A percentile compares a stretch with the other conserved stretches of the same genome.
Evolutionary conservation across 2,888 invertebrate genomes (phyloP).

Genomic region (Arge pagana): DNA sequence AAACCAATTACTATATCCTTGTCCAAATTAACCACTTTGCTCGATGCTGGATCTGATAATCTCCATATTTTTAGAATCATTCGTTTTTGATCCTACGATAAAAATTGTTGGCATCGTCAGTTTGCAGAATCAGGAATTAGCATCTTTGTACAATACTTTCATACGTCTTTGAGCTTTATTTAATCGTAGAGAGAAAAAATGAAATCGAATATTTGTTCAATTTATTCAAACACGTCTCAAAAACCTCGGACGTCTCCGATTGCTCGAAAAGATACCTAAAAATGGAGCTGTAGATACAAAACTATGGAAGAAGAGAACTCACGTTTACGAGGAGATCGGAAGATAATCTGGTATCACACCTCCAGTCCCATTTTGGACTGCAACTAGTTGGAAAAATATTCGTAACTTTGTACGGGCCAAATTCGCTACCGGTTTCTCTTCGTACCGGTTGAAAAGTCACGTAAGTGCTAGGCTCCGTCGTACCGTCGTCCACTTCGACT

Average conservation of each 20-base stretch:
- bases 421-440: constrained; percentile 28
- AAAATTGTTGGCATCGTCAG: neutral
- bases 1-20: constrained; percentile 67
- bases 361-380: constrained; percentile 64
- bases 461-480: constrained; percentile 64
- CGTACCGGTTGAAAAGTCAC: constrained; percentile 64
- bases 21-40: constrained; percentile 60
- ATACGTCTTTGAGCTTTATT: too few species aligned
- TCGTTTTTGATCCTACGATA: constrained; percentile 62
- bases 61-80: constrained; percentile 68
- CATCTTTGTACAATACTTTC: too few species aligned
- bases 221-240: neutral
- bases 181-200: too few species aligned
- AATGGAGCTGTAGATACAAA: too few species aligned
- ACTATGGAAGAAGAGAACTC: constrained; percentile 42
- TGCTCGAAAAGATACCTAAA: too few species aligned
- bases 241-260: too few species aligned
- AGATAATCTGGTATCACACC: constrained; percentile 59
- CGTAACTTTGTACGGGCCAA: constrained; percentile 59
- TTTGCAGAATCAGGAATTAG: too few species aligned
- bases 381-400: constrained; percentile 60
- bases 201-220: neutral
- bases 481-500: constrained; percentile 51
- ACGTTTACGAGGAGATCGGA: constrained; percentile 62
- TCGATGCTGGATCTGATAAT: constrained; percentile 58